Percentiles rank a stretch among this genome's conserved stretches.
phyloP scores from a whole-genome alignment of 2,113 vertebrate genomes.

The Charadrius vociferus region DNA sequence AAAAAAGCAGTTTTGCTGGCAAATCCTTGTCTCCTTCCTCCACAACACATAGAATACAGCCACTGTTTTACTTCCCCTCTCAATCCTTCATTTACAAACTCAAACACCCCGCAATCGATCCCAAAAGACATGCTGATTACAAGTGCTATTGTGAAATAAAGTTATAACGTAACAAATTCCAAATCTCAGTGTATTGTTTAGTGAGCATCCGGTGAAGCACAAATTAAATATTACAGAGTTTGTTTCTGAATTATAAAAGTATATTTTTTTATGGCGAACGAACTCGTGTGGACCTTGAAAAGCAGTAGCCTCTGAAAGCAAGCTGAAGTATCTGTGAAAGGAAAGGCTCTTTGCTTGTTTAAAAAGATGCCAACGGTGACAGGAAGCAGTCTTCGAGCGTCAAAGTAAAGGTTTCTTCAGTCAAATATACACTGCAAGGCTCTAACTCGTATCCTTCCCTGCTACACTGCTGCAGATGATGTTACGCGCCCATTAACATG shows the following conservation, averaged over 20 bases:
- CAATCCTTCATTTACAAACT: conserved; percentile 19
- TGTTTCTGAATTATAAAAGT: neutral
- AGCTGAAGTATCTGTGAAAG: neutral
- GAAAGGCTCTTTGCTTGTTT: neutral
- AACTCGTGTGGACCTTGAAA: neutral
- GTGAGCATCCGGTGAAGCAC: neutral
- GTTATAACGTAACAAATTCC: neutral
- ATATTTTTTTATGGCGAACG: neutral
- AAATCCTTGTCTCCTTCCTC: neutral
- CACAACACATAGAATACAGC: neutral
- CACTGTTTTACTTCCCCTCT: neutral
- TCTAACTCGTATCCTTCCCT: neutral
- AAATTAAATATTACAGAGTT: neutral
- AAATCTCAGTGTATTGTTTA: neutral
- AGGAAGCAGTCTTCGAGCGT: neutral
- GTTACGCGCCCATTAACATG: conserved; percentile 86
- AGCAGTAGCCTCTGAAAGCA: neutral
- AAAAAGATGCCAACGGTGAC: neutral
- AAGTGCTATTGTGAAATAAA: neutral
- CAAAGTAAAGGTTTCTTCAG: neutral
- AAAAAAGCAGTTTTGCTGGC: neutral
- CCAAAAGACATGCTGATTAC: neutral
- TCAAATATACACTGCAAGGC: neutral
- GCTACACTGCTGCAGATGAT: neutral
- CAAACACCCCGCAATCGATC: neutral